Base-by-base conservation (phyloP, 2,113 vertebrate species). In the Dascyllus trimaculatus region DNA sequence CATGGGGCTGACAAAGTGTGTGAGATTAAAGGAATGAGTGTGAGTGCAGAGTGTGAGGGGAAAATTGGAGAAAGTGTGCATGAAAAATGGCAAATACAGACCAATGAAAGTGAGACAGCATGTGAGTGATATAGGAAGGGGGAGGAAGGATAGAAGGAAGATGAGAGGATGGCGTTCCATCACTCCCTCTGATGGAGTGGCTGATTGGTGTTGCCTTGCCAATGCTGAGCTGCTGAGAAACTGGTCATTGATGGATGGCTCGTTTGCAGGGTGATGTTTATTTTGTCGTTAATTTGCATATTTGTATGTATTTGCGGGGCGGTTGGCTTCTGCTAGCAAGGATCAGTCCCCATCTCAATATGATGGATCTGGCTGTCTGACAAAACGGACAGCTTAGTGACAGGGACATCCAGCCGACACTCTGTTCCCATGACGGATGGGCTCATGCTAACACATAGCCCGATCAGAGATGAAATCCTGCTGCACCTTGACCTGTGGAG, bases 211-310 rank as follows among this genome's bases (percentile, higher is more conserved):
- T 84, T 75, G 87, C 91, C 5, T 71, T 78, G 84, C 83, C 76
- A 81, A 61, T 75, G 87, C 90, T 79, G 88, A 91, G 88, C 79
- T 40, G 63, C 78, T 81, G 71, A 77, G 75, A 87, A 88, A 86
- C 66, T 51, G 76, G 90, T 89, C 90, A 84, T 84, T 92, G 93
- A 94, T 94, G 86, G 92, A 94, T 93, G 82, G 84, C 81, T 89
- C 81, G 71, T 83, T 90, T 90, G 73, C 72, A 17, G 81, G 81
- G 80, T 73, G 87, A 81, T 92, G 91, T 91, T 94, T 94, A 89
- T 91, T 91, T 91, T 91, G 71, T 84, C 35, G 43, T 89, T 86
- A 54, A 92, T 94, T 92, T 94, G 85, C 93, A 93, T 93, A 92
- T 90, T 88, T 84, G 85, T 91, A 91, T 77, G 84, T 72, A 72